Evolutionary conservation across 2,113 vertebrate species (phyloP).

Genomic region (Pluvialis apricaria): DNA sequence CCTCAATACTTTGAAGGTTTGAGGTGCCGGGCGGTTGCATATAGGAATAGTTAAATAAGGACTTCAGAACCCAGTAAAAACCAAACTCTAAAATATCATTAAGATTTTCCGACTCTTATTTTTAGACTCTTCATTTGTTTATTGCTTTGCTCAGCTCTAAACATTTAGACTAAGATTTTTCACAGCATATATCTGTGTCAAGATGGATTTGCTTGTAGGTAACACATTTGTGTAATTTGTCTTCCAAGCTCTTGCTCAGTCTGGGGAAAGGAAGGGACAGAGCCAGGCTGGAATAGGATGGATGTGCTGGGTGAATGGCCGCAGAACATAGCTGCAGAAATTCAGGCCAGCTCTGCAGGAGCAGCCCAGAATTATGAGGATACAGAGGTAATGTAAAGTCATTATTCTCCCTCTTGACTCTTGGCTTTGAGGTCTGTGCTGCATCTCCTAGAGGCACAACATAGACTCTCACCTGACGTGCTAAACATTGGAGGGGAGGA

Average conservation of each 20-base stretch:
- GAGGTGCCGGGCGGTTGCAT: background rate
- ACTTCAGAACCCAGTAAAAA: background rate
- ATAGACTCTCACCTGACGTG: background rate
- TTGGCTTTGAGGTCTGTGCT: background rate
- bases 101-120: background rate
- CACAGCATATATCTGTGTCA: background rate
- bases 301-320: background rate
- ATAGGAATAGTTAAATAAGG: background rate
- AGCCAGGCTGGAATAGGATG: background rate
- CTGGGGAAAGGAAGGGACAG: background rate
- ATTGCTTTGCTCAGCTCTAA: background rate
- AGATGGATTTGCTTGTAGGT: background rate
- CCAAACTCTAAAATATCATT: background rate
- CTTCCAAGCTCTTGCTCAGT: background rate
- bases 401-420: conserved; percentile 32
- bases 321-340: background rate
- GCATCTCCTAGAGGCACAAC: conserved; percentile 28
- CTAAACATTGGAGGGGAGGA: background rate
- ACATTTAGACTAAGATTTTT: background rate
- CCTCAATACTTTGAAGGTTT: background rate
- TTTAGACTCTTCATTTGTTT: background rate
- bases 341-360: background rate
- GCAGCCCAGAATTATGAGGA: background rate
- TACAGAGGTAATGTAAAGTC: conserved; percentile 17
- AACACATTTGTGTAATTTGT: background rate